Percentiles rank a stretch among this genome's conserved stretches.
These are phyloP conservation scores for Kryptolebias marmoratus DNA, from an alignment of 2,113 vertebrate species.

Conservation along the genomic window DNA sequence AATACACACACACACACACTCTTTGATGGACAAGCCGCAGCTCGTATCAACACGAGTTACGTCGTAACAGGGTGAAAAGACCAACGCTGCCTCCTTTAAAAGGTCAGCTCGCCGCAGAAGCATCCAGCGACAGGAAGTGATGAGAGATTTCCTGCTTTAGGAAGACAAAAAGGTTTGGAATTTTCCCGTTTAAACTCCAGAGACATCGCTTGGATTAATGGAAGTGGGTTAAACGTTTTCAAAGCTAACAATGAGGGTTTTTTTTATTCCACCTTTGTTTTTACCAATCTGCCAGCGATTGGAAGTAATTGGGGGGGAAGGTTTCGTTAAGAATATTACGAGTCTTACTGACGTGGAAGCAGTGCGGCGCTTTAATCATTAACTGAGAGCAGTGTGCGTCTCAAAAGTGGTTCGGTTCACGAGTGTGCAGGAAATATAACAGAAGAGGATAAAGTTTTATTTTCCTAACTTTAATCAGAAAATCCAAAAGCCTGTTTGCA, in stretches of 20 bases:
- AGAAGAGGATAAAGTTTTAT: not conserved
- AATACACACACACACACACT: no score
- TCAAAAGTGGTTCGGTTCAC: not conserved
- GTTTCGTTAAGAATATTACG: no score
- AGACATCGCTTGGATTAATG: not conserved
- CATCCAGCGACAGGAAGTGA: not conserved
- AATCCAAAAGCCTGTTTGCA: not conserved
- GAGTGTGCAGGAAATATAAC: not conserved
- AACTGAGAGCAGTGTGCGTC: no score
- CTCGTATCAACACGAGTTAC: constrained; percentile 6
- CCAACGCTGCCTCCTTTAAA: constrained; percentile 14
- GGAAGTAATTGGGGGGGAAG: no score
- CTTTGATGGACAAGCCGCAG: not conserved
- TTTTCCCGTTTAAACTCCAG: not conserved
- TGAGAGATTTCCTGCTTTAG: not conserved
- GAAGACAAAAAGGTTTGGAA: no score
- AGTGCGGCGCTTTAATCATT: no score
- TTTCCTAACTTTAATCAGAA: not conserved
- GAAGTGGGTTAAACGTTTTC: not conserved
- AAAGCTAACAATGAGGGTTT: no score
- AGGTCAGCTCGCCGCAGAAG: constrained; percentile 8
- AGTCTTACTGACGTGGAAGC: no score
- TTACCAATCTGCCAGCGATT: no score
- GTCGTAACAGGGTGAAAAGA: constrained; percentile 7
- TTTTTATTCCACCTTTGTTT: not conserved